Evolutionary conservation across 2,888 invertebrate species (phyloP).

Genomic region (Eilema depressum): DNA sequence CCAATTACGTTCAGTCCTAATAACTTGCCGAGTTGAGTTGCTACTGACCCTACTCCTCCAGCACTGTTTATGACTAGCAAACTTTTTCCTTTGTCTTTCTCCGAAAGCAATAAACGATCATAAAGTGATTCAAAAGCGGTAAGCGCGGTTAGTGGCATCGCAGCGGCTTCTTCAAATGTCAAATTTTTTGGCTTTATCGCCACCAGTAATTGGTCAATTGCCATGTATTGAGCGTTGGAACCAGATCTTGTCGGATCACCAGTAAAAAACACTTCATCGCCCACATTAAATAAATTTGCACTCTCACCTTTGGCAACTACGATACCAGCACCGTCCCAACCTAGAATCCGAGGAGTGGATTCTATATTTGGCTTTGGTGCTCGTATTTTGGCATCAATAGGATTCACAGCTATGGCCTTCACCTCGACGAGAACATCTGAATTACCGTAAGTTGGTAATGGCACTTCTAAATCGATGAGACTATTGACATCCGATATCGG

Average conservation of each 20-base stretch:
- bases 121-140: conserved; percentile 77
- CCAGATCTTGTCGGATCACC: conserved; percentile 72
- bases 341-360: conserved; percentile 68
- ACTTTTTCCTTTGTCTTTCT: conserved; percentile 74
- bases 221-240: conserved; percentile 76
- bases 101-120: conserved; percentile 71
- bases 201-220: conserved; percentile 70
- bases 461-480: conserved; percentile 73
- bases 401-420: conserved; percentile 76
- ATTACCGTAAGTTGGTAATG: conserved; percentile 62
- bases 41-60: conserved; percentile 79
- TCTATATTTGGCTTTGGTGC: conserved; percentile 74
- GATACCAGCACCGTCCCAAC: conserved; percentile 79
- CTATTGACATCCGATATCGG: conserved; percentile 73
- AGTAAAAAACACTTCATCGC: conserved; percentile 78
- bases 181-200: conserved; percentile 73
- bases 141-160: conserved; percentile 75
- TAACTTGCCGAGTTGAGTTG: conserved; percentile 73
- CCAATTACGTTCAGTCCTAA: conserved; percentile 77
- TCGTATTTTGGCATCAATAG: conserved; percentile 77
- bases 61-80: conserved; percentile 78
- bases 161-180: conserved; percentile 78
- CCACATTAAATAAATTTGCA: conserved; percentile 64
- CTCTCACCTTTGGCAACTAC: conserved; percentile 70
- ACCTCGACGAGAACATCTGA: conserved; percentile 76